Conservation (phyloP, 2,888 invertebrate genomes). For the Mimas tiliae region DNA sequence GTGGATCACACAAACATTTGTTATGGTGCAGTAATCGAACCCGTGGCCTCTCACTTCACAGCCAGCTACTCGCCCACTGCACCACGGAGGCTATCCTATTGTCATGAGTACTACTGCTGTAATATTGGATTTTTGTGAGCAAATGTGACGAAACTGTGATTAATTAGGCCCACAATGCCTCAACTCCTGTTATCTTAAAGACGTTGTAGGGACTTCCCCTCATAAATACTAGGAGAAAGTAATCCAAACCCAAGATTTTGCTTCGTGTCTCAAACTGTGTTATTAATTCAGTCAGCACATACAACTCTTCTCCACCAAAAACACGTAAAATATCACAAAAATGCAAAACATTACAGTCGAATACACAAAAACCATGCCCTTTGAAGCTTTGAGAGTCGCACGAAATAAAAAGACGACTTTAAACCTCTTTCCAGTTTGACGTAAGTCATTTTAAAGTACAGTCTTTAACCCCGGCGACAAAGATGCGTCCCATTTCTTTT, state of each 20-base stretch:
- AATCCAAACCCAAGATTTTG: not conserved
- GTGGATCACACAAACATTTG: too few species aligned
- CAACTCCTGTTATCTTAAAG: too few species aligned
- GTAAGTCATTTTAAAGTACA: slow-evolving; percentile 23
- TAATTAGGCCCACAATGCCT: too few species aligned
- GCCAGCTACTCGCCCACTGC: too few species aligned
- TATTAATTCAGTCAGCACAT: not conserved
- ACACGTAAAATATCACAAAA: not conserved
- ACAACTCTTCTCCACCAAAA: not conserved
- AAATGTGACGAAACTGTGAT: too few species aligned
- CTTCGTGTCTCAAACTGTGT: not conserved
- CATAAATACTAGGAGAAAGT: too few species aligned
- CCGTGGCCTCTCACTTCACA: too few species aligned
- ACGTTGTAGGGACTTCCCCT: too few species aligned
- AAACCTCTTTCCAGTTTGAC: slow-evolving; percentile 12
- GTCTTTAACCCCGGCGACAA: slow-evolving; percentile 26
- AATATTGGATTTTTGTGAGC: too few species aligned
- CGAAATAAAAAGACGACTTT: slow-evolving; percentile 20
- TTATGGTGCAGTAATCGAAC: too few species aligned
- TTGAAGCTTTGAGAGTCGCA: slow-evolving; percentile 3
- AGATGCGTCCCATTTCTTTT: slow-evolving; percentile 34
- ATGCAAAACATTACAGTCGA: slow-evolving; percentile 17
- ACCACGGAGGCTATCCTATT: too few species aligned
- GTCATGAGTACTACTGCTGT: too few species aligned
- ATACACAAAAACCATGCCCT: slow-evolving; percentile 20